phyloP scores from a whole-genome alignment of 2,888 invertebrate species.

The Ophion slaviceki region DNA sequence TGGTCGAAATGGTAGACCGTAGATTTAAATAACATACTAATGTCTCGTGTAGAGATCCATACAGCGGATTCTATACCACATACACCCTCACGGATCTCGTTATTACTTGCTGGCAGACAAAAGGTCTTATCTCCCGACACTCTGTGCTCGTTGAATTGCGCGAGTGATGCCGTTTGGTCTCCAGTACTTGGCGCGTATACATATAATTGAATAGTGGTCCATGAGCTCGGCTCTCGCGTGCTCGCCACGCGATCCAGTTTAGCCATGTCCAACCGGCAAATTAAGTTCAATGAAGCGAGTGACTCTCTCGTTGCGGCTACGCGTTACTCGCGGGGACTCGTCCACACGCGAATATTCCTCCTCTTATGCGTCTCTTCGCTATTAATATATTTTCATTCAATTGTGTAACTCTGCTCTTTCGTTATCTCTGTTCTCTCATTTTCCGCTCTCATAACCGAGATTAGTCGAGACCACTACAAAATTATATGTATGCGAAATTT shows the following conservation, averaged over 20 bases:
- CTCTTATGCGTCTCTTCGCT: not conserved
- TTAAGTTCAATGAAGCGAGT: conserved; percentile 71
- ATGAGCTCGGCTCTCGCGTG: not conserved
- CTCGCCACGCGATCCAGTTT: conserved; percentile 69
- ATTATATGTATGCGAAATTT: not conserved
- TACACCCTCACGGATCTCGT: not conserved
- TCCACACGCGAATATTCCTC: conserved; percentile 49
- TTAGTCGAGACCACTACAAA: not conserved
- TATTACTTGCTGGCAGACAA: not conserved
- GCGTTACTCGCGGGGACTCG: conserved; percentile 49
- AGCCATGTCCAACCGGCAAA: conserved; percentile 65
- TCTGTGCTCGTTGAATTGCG: conserved; percentile 2
- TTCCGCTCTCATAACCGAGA: conserved; percentile 4
- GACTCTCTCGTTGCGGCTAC: conserved; percentile 47
- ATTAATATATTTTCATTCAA: conserved; percentile 58
- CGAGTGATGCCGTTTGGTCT: conserved; percentile 2
- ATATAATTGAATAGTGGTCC: conserved; percentile 53
- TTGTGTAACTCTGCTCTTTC: conserved; percentile 42
- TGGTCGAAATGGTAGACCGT: not conserved
- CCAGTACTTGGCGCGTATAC: not conserved
- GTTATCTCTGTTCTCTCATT: conserved; percentile 22
- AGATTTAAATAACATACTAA: no score
- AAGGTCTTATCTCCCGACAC: conserved; percentile 3
- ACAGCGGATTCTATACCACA: not conserved
- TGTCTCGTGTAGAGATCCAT: no score